Evolutionary conservation across 2,888 invertebrate genomes (phyloP), one percentile per base, ranked within the genome.

Genomic region (Aleiodes alternator): DNA sequence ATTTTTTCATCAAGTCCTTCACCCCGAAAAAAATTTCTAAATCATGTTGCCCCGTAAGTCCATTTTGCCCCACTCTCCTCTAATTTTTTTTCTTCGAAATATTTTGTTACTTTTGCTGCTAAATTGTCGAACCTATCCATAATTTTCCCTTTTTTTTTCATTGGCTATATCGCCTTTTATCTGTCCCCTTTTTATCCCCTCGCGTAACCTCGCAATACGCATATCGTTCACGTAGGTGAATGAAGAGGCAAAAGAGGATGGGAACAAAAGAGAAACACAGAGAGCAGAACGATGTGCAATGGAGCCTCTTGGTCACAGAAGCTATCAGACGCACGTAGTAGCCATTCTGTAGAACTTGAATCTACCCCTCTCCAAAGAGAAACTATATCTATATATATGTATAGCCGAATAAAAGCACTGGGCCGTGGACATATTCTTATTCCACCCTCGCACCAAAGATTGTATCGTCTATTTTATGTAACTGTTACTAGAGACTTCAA

Each of bases 241-340:
- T 51, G 4, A 16, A 9, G 31, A 56, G 16, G 34, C 5, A 12
- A 11, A 3, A 11, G 34, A 31, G 23, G 43, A 66, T 53, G 6
- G 1, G 34, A 55, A 56, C 38, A 56, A 66, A 38, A 50, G 53
- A 55, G 34, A 57, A 23, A 23, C 56, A 51, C 16, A n/a, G n/a
- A 29, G 6, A 50, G 48, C 23, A n/a, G n/a, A 3, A 51, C 14
- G 29, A 31, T 61, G 51, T 38, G 61, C 23, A 73, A 73, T 6
- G 34, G 51, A 29, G 61, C 14, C 23, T 51, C 70, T 69, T 14
- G 71, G 53, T 51, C 48, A 48, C 61, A n/a, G 66, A 56, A 50
- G 61, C 29, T 73, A 75, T 70, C 74, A 59, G 64, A 61, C 69
- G 23, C 74, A 75, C 74, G 74, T 75, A 75, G 64, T 55, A n/a